Evolutionary conservation across 2,113 vertebrate species (phyloP), one percentile per base, ranked within the genome.

Genomic region (Microtus richardsoni): DNA sequence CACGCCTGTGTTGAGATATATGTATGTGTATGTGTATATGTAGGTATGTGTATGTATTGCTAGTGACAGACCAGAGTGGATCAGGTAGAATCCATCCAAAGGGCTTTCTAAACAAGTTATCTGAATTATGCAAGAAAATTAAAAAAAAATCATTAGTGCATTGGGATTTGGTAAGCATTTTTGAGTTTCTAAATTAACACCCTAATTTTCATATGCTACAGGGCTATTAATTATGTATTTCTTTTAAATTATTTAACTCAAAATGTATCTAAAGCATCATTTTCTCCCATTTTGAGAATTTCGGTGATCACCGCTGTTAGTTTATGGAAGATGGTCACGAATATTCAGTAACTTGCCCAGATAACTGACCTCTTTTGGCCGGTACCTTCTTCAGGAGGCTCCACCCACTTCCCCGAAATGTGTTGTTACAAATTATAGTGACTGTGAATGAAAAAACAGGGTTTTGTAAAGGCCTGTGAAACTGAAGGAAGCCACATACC

Each of bases 161-260:
- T 92, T 92, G 91, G 93, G 84, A 71, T 60, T 71, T 96, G 44
- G 16, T 89, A 90, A 97, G 60, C 47, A 44, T 95, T 97, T 60
- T 91, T 94, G 90, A 90, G 54, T 84, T 97, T 97, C 93, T 92
- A 95, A 97, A 94, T 97, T 89, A 95, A 85, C 44, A 82, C 28
- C 95, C 83, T 13, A 73, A 96, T 92, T 95, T 94, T 94, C 84
- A 93, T 89, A 92, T 91, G 60, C 88, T 80, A 82, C 49, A 91
- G 44, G 71, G 54, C 62, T 88, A 96, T 93, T 91, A 95, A 95
- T 93, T 97, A 91, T 95, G 78, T 88, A 95, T 96, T 88, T 82
- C 14, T 26, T 93, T 54, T 95, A 88, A 94, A 94, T 96, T 96
- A 93, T 96, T 96, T 94, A 95, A 88, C 47, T 97, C 73, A 93